These are phyloP conservation scores for Nycteola revayana DNA, from an alignment of 2,888 invertebrate species.

Conservation along the genomic window DNA sequence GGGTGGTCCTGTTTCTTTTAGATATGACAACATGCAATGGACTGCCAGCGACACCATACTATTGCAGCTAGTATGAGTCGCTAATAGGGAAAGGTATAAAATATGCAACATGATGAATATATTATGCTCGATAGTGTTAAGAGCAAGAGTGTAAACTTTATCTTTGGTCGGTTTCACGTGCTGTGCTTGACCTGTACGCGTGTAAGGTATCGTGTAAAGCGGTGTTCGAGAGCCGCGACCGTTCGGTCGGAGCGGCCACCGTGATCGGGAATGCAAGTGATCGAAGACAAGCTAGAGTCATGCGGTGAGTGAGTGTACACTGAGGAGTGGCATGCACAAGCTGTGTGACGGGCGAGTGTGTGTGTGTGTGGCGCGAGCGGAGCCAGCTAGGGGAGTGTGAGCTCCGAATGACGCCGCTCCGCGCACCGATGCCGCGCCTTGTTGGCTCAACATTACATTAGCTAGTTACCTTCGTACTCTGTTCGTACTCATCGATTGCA, in stretches of 20 bases:
- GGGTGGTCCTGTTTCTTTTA: slow-evolving; percentile 55
- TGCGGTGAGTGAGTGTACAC: slow-evolving; percentile 74
- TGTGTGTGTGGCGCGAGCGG: slow-evolving; percentile 78
- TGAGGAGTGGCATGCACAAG: slow-evolving; percentile 74
- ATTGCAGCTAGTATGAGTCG: slow-evolving; percentile 68
- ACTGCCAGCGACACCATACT: slow-evolving; percentile 68
- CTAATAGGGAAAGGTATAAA: slow-evolving; percentile 82
- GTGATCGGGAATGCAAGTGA: slow-evolving; percentile 82
- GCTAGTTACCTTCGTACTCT: slow-evolving; percentile 21
- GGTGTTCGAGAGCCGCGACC: slow-evolving; percentile 62
- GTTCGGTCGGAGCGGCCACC: slow-evolving; percentile 58
- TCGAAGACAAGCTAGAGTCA: slow-evolving; percentile 68
- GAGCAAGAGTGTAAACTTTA: slow-evolving; percentile 62
- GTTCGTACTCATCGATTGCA: slow-evolving; percentile 39
- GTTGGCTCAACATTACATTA: slow-evolving; percentile 22
- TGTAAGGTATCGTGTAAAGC: slow-evolving; percentile 77
- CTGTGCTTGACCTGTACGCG: slow-evolving; percentile 75
- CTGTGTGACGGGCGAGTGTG: slow-evolving; percentile 51
- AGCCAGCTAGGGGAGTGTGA: slow-evolving; percentile 72
- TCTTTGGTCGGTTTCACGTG: slow-evolving; percentile 55
- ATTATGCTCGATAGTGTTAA: slow-evolving; percentile 66
- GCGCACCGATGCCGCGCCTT: slow-evolving; percentile 37
- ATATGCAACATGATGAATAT: slow-evolving; percentile 77
- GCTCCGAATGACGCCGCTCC: slow-evolving; percentile 59
- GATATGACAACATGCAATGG: slow-evolving; percentile 75